Evolutionary conservation across 2,888 invertebrate genomes (phyloP).

Genomic region (Parascotia fuliginaria): DNA sequence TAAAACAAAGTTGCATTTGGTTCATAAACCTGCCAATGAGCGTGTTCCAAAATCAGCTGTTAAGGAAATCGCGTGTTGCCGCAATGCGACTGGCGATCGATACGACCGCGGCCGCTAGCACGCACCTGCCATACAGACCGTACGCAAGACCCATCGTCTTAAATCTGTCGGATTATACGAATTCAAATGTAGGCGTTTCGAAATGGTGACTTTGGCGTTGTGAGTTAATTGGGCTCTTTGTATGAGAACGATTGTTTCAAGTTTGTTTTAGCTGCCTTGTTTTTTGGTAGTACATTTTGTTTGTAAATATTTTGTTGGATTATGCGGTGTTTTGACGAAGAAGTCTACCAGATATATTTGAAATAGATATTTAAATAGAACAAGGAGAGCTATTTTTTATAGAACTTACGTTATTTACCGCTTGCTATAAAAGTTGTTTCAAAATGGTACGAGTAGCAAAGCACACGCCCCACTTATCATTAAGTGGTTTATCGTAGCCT

Average conservation of each 20-base stretch:
- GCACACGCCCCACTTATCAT: too few species aligned
- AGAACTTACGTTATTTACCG: too few species aligned
- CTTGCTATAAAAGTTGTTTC: too few species aligned
- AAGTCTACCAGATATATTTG: too few species aligned
- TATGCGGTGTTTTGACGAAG: too few species aligned
- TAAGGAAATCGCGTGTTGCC: constrained; percentile 58
- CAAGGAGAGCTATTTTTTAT: neutral
- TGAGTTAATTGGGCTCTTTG: constrained; percentile 46
- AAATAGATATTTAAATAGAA: too few species aligned
- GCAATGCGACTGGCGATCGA: constrained; percentile 70
- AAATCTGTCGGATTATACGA: constrained; percentile 50
- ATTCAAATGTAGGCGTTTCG: constrained; percentile 44
- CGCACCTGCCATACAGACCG: constrained; percentile 51
- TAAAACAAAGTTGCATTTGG: constrained; percentile 37
- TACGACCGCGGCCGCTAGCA: constrained; percentile 60
- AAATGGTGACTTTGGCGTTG: constrained; percentile 35
- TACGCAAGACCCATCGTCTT: constrained; percentile 38
- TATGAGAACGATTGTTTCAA: constrained; percentile 34
- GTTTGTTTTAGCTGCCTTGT: constrained; percentile 31
- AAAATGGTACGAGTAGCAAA: too few species aligned
- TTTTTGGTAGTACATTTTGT: constrained; percentile 26
- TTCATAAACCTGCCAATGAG: constrained; percentile 38
- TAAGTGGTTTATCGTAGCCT: too few species aligned
- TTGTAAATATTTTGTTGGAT: constrained; percentile 10
- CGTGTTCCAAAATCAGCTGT: constrained; percentile 62